phyloP scores from a whole-genome alignment of 2,113 vertebrate species.

The Mohoua ochrocephala region DNA sequence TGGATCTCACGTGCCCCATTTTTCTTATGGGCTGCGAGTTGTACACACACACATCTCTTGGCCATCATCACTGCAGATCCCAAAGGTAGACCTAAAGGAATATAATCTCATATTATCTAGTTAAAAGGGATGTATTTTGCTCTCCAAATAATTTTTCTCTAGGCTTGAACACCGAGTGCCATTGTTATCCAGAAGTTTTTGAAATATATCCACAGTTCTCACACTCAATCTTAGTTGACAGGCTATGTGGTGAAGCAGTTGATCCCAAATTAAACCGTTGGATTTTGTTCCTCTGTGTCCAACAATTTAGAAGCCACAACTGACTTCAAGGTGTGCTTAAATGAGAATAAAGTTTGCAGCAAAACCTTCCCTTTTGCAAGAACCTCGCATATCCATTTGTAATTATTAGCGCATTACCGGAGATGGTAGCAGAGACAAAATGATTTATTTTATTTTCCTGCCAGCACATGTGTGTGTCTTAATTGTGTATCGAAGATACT shows the following conservation, averaged over 20 bases:
- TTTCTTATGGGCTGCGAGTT: not conserved
- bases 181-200: accelerated
- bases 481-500: constrained; percentile 40
- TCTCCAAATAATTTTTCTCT: not conserved
- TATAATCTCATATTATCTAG: not conserved
- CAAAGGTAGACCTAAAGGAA: not conserved
- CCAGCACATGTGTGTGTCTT: constrained; percentile 30
- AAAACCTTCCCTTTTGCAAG: constrained; percentile 21
- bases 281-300: not conserved
- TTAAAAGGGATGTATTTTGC: not conserved
- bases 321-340: not conserved
- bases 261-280: not conserved
- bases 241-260: not conserved
- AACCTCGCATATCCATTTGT: not conserved
- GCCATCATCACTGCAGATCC: not conserved
- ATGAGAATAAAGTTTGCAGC: not conserved
- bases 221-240: not conserved
- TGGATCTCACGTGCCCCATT: not conserved
- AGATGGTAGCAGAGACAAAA: constrained; percentile 40
- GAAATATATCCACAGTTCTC: not conserved
- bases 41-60: not conserved
- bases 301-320: not conserved
- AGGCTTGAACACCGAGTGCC: not conserved
- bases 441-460: constrained; percentile 49
- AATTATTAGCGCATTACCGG: constrained; percentile 49